Evolutionary conservation across 2,888 invertebrate genomes (phyloP).

Genomic region (Diarsia dahlii): DNA sequence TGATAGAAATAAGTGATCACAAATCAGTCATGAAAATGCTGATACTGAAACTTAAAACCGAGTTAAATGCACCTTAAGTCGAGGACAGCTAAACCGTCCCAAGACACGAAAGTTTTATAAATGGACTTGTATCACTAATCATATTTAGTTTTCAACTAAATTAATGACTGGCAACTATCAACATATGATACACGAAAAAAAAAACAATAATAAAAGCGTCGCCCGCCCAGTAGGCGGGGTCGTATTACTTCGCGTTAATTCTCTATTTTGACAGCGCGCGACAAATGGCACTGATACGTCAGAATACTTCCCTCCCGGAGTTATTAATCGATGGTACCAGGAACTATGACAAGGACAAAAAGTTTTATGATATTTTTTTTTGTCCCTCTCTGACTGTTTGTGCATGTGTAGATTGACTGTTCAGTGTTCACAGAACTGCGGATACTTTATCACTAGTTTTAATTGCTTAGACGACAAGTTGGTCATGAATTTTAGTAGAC

Average conservation of each 20-base stretch:
- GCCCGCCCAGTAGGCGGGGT: conserved; percentile 85
- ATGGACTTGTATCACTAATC: conserved; percentile 48
- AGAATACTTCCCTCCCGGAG: conserved; percentile 60
- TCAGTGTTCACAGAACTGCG: conserved; percentile 66
- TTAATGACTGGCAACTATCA: conserved; percentile 55
- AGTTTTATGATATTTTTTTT: conserved; percentile 76
- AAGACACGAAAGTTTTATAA: conserved; percentile 21
- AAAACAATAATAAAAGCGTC: conserved; percentile 46
- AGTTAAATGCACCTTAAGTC: neutral
- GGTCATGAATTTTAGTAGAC: conserved; percentile 8
- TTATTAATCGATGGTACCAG: conserved; percentile 82
- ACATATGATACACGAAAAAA: conserved; percentile 52
- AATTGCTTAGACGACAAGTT: conserved; percentile 49
- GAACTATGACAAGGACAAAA: conserved; percentile 74
- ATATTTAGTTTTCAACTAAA: conserved; percentile 40
- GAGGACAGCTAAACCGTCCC: neutral
- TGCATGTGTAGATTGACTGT: conserved; percentile 74
- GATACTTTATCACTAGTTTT: conserved; percentile 63
- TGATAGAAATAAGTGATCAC: neutral
- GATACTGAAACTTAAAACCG: neutral
- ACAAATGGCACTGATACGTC: conserved; percentile 84
- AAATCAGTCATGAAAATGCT: neutral
- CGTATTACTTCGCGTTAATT: conserved; percentile 83
- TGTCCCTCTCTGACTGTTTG: conserved; percentile 74
- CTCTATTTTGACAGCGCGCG: conserved; percentile 88